Base-by-base conservation (phyloP, 2,797 vertebrate genomes). In the Botia almorhae region DNA sequence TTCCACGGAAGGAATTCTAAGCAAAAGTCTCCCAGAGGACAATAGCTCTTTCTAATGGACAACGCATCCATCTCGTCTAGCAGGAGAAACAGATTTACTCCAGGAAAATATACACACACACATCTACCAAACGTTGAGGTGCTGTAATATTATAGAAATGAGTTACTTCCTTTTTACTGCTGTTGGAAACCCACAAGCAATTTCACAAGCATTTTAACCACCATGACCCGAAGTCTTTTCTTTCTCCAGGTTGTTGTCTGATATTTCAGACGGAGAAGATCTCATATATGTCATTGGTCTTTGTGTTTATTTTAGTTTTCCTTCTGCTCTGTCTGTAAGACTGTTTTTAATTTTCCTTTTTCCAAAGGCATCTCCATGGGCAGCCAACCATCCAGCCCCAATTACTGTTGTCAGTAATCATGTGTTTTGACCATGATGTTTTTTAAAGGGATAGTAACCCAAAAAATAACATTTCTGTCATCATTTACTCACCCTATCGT, bases 1-100 rank as follows among this genome's bases (percentile, higher is more conserved):
- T 89, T 89, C 81, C 78, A 86, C 23, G 58, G 76, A 84, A 87
- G 78, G 69, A 84, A 84, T 85, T 87, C 53, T 69, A 63, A 63
- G 8, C 61, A 50, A 76, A 69, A 51, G 61, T 74, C 76, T 84
- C 81, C 69, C 53, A 13, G 56, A 82, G 64, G 56, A 76, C 55
- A 68, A 77, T 83, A 85, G 74, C 55, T 87, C 87, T 83, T 84
- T 76, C 76, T 83, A 83, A 84, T 80, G 55, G 83, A 85, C 64
- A 61, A 43, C 69, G 74, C 73, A 74, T 84, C 81, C 69, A 48
- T 77, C 76, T 74, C 63, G 60, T 82, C 13, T 67, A 69, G 78
- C 76, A 73, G 55, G 64, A 81, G 81, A 81, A 79, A 75, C 69
- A 29, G 73, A 71, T 84, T 82, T 78, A 64, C 64, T 72, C 33